These are phyloP conservation scores for Lerista edwardsae DNA, from an alignment of 2,797 vertebrate genomes.

Conservation along the genomic window DNA sequence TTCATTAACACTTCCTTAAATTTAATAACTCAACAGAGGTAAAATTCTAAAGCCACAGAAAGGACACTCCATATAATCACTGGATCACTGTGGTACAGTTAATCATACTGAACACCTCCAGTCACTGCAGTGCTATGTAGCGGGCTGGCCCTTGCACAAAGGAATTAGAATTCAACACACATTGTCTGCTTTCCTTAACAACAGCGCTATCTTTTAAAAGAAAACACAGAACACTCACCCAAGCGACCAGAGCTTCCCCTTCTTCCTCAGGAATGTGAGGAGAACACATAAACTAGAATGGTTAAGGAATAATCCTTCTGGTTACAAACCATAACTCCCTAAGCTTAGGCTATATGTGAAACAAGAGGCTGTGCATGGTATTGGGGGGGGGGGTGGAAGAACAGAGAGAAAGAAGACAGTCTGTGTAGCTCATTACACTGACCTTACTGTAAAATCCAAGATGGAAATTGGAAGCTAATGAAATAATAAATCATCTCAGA, in stretches of 20 bases:
- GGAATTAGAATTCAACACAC: conserved; percentile 61
- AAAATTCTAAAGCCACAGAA: conserved; percentile 8
- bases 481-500: conserved; percentile 58
- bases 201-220: conserved; percentile 48
- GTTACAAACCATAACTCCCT: conserved; percentile 18
- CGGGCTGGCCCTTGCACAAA: conserved; percentile 12
- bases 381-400: conserved; percentile 30
- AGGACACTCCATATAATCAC: conserved; percentile 2
- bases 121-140: conserved; percentile 1
- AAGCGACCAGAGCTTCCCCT: conserved; percentile 38
- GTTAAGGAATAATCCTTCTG: conserved; percentile 61
- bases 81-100: not conserved
- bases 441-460: conserved; percentile 34
- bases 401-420: not conserved
- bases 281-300: conserved; percentile 32
- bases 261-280: conserved; percentile 36
- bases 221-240: conserved; percentile 25
- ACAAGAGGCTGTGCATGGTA: conserved; percentile 5
- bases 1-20: not conserved
- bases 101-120: conserved; percentile 31
- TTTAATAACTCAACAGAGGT: not conserved
- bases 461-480: conserved; percentile 60
- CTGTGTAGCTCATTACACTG: not conserved
- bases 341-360: conserved; percentile 42
- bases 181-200: conserved; percentile 37